phyloP scores from a whole-genome alignment of 1,140 invertebrate genomes.

The Yoshiicerus persimilis region DNA sequence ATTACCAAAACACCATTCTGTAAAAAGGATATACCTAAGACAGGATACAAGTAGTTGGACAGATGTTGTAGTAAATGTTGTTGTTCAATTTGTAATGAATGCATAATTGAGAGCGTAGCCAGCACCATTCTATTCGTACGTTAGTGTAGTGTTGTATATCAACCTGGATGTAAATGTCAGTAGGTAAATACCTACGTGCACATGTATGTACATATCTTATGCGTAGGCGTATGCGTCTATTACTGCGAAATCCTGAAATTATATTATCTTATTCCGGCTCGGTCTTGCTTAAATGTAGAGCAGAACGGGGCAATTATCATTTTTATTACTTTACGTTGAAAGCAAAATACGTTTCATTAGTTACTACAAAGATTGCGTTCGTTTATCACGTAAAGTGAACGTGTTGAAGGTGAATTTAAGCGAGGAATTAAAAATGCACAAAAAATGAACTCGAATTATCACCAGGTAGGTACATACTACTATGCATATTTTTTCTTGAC shows the following conservation, averaged over 20 bases:
- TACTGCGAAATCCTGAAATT: not conserved
- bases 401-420: no score
- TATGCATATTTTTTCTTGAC: no score
- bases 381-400: not conserved
- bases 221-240: not conserved
- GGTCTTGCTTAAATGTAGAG: not conserved
- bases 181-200: not conserved
- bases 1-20: not conserved
- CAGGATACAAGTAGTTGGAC: slow-evolving; percentile 15
- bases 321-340: not conserved
- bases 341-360: not conserved
- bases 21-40: not conserved
- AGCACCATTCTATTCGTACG: not conserved
- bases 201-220: not conserved
- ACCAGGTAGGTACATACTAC: no score
- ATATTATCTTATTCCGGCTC: not conserved
- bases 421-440: no score
- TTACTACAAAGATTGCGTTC: not conserved
- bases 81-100: slow-evolving; percentile 16
- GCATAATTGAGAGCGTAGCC: not conserved
- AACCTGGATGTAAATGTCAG: not conserved
- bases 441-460: no score
- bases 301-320: not conserved
- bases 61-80: not conserved
- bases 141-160: not conserved